Percentiles rank a stretch among this genome's conserved stretches.
These are phyloP conservation scores for Erythrolamprus reginae DNA, from an alignment of 2,113 vertebrate species.

Conservation along the genomic window DNA sequence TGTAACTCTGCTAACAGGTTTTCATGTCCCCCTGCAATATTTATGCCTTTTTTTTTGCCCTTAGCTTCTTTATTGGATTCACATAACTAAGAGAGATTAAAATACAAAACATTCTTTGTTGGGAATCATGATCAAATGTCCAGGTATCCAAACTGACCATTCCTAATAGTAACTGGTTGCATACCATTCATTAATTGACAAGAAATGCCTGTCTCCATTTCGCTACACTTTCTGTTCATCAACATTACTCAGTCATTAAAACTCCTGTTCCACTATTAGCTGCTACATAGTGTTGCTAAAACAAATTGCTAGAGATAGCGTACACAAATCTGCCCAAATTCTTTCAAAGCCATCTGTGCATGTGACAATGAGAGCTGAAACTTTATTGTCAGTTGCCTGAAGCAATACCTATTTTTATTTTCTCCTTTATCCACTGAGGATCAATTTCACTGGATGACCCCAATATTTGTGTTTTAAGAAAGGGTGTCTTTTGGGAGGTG, in stretches of 20 bases:
- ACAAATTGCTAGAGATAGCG: background rate
- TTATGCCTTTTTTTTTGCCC: background rate
- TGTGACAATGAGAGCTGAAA: background rate
- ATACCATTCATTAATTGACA: background rate
- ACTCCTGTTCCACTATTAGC: background rate
- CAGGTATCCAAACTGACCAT: background rate
- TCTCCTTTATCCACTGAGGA: background rate
- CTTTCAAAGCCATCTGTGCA: conserved; percentile 8
- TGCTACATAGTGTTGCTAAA: background rate
- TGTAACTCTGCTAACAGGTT: background rate
- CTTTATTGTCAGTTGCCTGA: background rate
- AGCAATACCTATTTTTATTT: background rate
- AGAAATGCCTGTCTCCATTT: background rate
- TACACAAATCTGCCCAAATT: conserved; percentile 13
- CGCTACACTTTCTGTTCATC: background rate
- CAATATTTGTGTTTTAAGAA: background rate
- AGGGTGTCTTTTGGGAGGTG: background rate
- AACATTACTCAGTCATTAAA: background rate
- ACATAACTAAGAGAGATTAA: background rate
- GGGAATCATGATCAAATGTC: background rate
- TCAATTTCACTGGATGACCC: background rate
- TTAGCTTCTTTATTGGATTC: background rate
- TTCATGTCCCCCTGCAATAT: background rate
- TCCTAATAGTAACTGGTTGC: background rate
- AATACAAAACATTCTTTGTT: background rate